Percentiles rank a stretch among this genome's conserved stretches.
These are phyloP conservation scores for Sitodiplosis mosellana DNA, from an alignment of 1,140 invertebrate species.

Conservation along the genomic window DNA sequence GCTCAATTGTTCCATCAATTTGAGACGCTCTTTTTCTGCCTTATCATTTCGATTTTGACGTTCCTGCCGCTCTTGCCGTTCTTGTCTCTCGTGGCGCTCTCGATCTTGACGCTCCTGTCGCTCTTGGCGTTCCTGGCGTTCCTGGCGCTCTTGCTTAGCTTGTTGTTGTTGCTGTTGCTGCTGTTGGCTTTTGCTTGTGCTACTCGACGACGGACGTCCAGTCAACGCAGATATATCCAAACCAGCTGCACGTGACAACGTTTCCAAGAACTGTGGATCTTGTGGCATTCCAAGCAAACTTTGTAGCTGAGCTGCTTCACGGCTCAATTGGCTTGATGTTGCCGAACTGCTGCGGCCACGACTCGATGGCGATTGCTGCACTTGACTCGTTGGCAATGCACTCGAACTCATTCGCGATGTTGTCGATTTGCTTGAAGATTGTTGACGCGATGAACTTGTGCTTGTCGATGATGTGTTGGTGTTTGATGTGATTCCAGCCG, in stretches of 20 bases:
- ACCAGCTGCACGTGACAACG: constrained; percentile 20
- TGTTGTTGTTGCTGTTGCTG: constrained; percentile 4
- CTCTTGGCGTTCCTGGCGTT: no score
- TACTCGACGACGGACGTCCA: constrained; percentile 11
- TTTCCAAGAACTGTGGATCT: constrained; percentile 24
- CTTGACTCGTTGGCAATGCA: constrained; percentile 14
- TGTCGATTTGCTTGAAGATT: constrained; percentile 17
- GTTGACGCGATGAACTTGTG: constrained; percentile 23
- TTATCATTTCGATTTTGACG: background rate
- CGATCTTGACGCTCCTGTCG: constrained; percentile 7
- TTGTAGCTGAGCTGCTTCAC: constrained; percentile 21
- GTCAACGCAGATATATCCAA: constrained; percentile 21
- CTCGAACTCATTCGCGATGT: constrained; percentile 11
- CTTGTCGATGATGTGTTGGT: constrained; percentile 26
- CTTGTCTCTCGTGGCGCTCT: no score
- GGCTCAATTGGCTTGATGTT: constrained; percentile 14
- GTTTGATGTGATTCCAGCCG: constrained; percentile 34
- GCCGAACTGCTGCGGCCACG: constrained; percentile 16
- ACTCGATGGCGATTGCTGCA: constrained; percentile 12
- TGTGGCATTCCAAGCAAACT: constrained; percentile 20
- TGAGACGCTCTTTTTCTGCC: constrained; percentile 22
- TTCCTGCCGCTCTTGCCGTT: no score
- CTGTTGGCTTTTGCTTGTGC: constrained; percentile 11
- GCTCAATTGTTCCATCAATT: constrained; percentile 22
- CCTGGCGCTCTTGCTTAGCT: constrained; percentile 8